Percentiles rank a stretch among this genome's conserved stretches.
These are phyloP conservation scores for Climacteris rufus DNA, from an alignment of 2,113 vertebrate genomes.

Conservation along the genomic window DNA sequence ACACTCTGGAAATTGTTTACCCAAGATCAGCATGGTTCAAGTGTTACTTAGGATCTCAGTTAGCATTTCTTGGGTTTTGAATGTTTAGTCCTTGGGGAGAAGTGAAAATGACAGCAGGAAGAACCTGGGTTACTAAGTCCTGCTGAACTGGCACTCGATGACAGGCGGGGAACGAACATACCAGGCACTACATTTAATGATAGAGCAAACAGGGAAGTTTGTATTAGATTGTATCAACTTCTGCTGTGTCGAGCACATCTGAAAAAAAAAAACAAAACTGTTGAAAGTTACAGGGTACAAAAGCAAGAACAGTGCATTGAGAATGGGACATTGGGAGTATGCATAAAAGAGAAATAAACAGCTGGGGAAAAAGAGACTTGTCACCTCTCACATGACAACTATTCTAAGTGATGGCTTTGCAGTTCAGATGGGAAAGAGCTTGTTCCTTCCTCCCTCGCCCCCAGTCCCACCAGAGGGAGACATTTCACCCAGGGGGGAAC, in stretches of 20 bases:
- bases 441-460: background rate
- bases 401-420: background rate
- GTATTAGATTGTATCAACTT: slow-evolving; percentile 49
- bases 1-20: slow-evolving; percentile 38
- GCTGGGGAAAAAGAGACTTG: background rate
- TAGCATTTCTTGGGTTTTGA: slow-evolving; percentile 18
- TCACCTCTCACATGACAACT: background rate
- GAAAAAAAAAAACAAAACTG: background rate
- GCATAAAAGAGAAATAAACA: background rate
- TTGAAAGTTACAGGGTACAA: background rate
- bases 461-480: background rate
- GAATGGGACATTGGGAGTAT: background rate
- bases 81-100: slow-evolving; percentile 28
- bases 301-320: background rate
- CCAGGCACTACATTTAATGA: slow-evolving; percentile 5
- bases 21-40: slow-evolving; percentile 24
- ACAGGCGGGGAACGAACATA: slow-evolving; percentile 42
- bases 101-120: slow-evolving; percentile 64
- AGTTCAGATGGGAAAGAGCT: background rate
- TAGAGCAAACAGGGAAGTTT: slow-evolving; percentile 43
- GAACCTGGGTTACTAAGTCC: slow-evolving; percentile 37
- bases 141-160: slow-evolving; percentile 44
- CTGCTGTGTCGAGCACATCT: background rate
- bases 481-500: background rate
- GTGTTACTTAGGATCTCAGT: slow-evolving; percentile 38